Percentiles rank a stretch among this genome's conserved stretches.
Conservation (phyloP, 2,113 vertebrate genomes). For the Coreoperca whiteheadi region DNA sequence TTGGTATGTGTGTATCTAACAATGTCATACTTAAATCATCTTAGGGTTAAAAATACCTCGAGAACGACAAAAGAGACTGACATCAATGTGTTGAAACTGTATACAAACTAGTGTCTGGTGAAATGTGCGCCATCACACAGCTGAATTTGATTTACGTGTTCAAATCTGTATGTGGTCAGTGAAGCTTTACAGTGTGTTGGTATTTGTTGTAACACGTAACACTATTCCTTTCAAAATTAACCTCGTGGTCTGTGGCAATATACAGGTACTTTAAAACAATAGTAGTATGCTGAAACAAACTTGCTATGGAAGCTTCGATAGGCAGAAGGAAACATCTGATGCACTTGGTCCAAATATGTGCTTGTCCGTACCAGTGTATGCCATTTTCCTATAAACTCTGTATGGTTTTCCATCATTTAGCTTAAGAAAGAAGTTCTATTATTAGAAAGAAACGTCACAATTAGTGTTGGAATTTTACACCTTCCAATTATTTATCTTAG, state of each 20-base stretch:
- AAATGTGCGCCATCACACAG: not conserved
- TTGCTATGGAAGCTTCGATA: not conserved
- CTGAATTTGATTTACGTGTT: not conserved
- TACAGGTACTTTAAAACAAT: not conserved
- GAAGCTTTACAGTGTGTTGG: not conserved
- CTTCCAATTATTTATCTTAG: not conserved
- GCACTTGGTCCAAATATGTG: not conserved
- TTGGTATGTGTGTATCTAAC: not conserved
- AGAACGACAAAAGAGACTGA: not conserved
- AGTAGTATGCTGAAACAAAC: not conserved
- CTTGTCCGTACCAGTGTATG: not conserved
- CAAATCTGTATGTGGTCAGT: not conserved
- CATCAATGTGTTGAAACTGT: not conserved
- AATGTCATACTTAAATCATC: not conserved
- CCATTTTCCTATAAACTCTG: not conserved
- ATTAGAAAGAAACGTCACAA: not conserved
- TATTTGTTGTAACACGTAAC: not conserved
- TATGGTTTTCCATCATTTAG: not conserved
- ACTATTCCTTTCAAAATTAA: constrained; percentile 2
- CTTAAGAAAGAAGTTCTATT: not conserved
- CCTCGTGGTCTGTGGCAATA: not conserved
- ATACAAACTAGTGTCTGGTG: not conserved
- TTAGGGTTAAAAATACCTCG: not conserved
- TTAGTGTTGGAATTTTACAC: not conserved
- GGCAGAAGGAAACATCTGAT: not conserved